These are phyloP conservation scores for Julus scandinavius DNA, from an alignment of 2,888 invertebrate genomes.

Conservation along the genomic window DNA sequence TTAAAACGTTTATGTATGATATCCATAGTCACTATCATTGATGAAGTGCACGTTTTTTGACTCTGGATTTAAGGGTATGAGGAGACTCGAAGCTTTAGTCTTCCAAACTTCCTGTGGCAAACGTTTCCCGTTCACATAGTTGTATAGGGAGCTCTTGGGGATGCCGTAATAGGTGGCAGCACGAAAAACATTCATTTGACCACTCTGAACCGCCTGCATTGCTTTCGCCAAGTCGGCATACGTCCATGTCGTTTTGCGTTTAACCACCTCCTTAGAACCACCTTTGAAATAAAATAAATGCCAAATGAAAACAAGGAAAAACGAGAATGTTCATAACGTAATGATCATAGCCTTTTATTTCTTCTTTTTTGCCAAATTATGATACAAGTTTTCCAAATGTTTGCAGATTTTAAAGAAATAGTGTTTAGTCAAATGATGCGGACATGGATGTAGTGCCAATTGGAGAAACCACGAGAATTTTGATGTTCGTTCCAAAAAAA, in stretches of 20 bases:
- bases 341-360: neutral
- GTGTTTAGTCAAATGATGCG: constrained; percentile 5
- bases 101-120: constrained; percentile 37
- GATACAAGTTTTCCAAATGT: neutral
- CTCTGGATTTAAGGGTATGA: neutral
- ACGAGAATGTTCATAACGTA: neutral
- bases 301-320: constrained; percentile 37
- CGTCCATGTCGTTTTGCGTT: constrained; percentile 54
- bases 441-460: constrained; percentile 43
- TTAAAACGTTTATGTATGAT: neutral
- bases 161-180: constrained; percentile 55
- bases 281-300: constrained; percentile 49
- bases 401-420: constrained; percentile 16
- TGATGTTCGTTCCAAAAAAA: too few species aligned
- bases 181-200: constrained; percentile 53
- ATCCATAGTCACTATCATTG: neutral
- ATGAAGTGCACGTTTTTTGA: neutral
- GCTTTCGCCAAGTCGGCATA: constrained; percentile 52
- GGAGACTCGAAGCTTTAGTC: neutral
- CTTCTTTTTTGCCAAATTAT: neutral
- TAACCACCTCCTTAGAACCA: constrained; percentile 37
- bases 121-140: constrained; percentile 54
- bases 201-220: constrained; percentile 54
- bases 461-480: neutral
- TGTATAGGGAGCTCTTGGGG: constrained; percentile 55